Percentiles rank a stretch among this genome's conserved stretches.
Conservation (phyloP, 2,797 vertebrate genomes). For the Hapalemur alaotrensis region DNA sequence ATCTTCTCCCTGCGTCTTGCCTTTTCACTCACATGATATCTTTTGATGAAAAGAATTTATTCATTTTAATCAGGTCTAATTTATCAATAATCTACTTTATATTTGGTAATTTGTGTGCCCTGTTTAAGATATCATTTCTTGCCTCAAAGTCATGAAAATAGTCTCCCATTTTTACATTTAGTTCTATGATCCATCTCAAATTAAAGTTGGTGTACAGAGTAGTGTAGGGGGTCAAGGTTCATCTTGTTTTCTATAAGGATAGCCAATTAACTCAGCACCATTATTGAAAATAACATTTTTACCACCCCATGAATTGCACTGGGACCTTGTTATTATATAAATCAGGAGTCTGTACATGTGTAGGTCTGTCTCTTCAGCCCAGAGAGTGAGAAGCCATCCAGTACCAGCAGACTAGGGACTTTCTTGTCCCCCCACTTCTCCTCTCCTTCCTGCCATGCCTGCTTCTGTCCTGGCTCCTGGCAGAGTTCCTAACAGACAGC, state of each 20-base stretch:
- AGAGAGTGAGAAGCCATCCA: not conserved
- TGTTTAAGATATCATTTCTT: conserved; percentile 8
- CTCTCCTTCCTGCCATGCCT: not conserved
- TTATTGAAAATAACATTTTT: not conserved
- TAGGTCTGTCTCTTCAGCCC: not conserved
- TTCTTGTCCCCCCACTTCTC: not conserved
- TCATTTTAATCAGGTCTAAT: not conserved
- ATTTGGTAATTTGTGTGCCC: not conserved
- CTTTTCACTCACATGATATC: not conserved
- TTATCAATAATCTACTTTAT: not conserved
- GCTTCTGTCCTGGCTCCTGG: not conserved
- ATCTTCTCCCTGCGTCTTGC: not conserved
- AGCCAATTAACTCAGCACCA: not conserved
- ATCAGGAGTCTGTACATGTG: not conserved
- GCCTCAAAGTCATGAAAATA: not conserved
- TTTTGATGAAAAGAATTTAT: not conserved
- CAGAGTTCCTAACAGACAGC: not conserved
- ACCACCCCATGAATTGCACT: not conserved
- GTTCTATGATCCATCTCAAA: not conserved
- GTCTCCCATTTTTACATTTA: not conserved
- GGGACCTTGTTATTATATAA: not conserved
- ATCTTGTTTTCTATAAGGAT: not conserved
- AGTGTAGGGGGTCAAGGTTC: not conserved
- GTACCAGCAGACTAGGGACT: fast-evolving
- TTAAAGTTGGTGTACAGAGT: not conserved